Conservation (phyloP, 2,888 invertebrate species). For the Drosophila villosipedis region DNA sequence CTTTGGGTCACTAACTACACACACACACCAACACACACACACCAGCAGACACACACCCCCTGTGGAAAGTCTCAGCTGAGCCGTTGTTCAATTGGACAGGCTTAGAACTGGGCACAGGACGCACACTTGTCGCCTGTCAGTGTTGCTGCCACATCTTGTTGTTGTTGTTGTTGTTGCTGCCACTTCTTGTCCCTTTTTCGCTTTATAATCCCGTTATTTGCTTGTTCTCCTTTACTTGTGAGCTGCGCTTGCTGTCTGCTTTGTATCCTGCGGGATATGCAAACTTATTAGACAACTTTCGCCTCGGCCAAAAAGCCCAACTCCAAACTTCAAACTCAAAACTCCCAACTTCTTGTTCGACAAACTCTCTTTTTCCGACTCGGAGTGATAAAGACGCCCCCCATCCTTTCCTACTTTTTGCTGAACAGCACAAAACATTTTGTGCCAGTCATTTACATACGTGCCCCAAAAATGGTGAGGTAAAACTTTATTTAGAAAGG, state of each 20-base stretch:
- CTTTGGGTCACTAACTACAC: constrained; percentile 43
- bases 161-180: constrained; percentile 23
- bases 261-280: constrained; percentile 78
- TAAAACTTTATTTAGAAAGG: constrained; percentile 25
- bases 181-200: constrained; percentile 31
- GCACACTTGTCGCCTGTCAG: constrained; percentile 79
- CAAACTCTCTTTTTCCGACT: neutral
- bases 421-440: constrained; percentile 60
- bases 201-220: constrained; percentile 72
- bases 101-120: constrained; percentile 37
- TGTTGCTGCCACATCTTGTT: constrained; percentile 22
- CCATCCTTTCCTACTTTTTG: neutral
- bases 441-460: constrained; percentile 66
- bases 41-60: neutral
- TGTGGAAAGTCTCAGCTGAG: constrained; percentile 24
- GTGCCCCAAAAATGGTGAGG: constrained; percentile 1
- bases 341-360: neutral
- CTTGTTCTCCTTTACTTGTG: constrained; percentile 55
- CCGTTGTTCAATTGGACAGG: constrained; percentile 36
- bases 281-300: constrained; percentile 78
- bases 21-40: neutral
- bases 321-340: neutral
- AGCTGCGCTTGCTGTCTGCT: constrained; percentile 46
- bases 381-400: constrained; percentile 2
- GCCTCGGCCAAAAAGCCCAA: constrained; percentile 14